phyloP scores from a whole-genome alignment of 2,888 invertebrate genomes.

The Bembecia ichneumoniformis region DNA sequence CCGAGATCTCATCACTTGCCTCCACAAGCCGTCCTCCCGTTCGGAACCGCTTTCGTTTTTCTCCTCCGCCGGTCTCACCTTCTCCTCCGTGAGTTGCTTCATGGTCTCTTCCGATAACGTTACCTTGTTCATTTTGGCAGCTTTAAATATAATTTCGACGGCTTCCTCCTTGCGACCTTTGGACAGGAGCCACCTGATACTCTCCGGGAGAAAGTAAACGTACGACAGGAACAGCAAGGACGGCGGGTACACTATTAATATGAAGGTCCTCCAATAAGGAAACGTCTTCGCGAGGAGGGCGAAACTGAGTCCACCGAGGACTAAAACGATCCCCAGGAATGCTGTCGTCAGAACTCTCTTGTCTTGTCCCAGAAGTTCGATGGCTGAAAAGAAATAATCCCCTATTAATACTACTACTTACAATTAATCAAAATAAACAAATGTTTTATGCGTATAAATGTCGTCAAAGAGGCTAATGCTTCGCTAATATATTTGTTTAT shows the following conservation, averaged over 20 bases:
- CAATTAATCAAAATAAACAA: no score
- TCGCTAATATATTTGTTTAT: no score
- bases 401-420: not conserved
- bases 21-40: conserved; percentile 35
- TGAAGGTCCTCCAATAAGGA: conserved; percentile 79
- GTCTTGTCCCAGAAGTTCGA: conserved; percentile 57
- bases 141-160: conserved; percentile 72
- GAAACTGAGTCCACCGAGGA: conserved; percentile 79
- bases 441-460: no score
- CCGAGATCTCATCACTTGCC: conserved; percentile 48
- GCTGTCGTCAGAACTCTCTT: conserved; percentile 57
- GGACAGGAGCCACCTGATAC: conserved; percentile 82
- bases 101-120: conserved; percentile 53
- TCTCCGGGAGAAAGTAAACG: conserved; percentile 81
- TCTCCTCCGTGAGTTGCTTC: conserved; percentile 54
- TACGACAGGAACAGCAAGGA: conserved; percentile 77
- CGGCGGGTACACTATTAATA: conserved; percentile 79
- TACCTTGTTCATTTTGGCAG: conserved; percentile 75
- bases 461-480: no score
- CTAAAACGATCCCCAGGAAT: conserved; percentile 64
- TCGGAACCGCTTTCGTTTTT: conserved; percentile 22
- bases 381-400: conserved; percentile 34
- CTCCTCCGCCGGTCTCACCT: conserved; percentile 28
- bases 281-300: conserved; percentile 79
- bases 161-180: conserved; percentile 78